phyloP scores from a whole-genome alignment of 2,797 vertebrate species.

The Chrysocyon brachyurus region DNA sequence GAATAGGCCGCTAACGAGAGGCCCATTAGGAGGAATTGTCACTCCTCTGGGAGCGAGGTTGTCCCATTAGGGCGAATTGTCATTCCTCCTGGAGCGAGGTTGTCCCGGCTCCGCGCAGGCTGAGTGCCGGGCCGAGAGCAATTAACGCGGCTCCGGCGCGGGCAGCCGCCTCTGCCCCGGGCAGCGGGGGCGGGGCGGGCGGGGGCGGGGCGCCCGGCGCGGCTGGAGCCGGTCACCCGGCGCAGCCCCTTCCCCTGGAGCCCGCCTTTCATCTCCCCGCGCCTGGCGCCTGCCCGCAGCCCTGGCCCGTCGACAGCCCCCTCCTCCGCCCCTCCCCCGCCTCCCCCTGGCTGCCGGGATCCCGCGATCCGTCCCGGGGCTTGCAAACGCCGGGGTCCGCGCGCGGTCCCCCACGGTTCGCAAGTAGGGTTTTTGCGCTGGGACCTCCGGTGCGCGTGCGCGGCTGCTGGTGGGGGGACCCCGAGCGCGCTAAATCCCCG shows the following conservation, averaged over 20 bases:
- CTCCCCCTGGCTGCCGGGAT: slow-evolving; percentile 50
- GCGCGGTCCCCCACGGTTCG: not conserved
- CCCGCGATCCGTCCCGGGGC: not conserved
- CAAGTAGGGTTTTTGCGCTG: not conserved
- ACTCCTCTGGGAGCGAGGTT: slow-evolving; percentile 82
- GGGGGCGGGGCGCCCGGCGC: slow-evolving; percentile 85
- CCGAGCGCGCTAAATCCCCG: rapidly evolving
- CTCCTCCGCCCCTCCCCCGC: slow-evolving; percentile 77
- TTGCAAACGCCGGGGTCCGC: not conserved
- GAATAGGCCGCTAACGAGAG: slow-evolving; percentile 83
- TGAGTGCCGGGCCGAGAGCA: slow-evolving; percentile 81
- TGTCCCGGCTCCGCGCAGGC: slow-evolving; percentile 84
- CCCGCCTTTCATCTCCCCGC: slow-evolving; percentile 93
- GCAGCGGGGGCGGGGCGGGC: slow-evolving; percentile 83
- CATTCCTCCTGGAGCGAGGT: slow-evolving; percentile 81
- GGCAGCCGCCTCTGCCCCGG: slow-evolving; percentile 81
- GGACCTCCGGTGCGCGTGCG: not conserved
- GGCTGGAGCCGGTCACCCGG: slow-evolving; percentile 91
- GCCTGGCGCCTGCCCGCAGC: slow-evolving; percentile 92
- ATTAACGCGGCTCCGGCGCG: slow-evolving; percentile 83
- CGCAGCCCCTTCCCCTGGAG: slow-evolving; percentile 91
- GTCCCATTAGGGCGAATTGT: slow-evolving; percentile 84
- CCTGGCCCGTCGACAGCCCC: slow-evolving; percentile 89
- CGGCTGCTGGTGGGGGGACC: not conserved
- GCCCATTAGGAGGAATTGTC: slow-evolving; percentile 83